Evolutionary conservation across 2,113 vertebrate species (phyloP).

Genomic region (Ploceus nigricollis): DNA sequence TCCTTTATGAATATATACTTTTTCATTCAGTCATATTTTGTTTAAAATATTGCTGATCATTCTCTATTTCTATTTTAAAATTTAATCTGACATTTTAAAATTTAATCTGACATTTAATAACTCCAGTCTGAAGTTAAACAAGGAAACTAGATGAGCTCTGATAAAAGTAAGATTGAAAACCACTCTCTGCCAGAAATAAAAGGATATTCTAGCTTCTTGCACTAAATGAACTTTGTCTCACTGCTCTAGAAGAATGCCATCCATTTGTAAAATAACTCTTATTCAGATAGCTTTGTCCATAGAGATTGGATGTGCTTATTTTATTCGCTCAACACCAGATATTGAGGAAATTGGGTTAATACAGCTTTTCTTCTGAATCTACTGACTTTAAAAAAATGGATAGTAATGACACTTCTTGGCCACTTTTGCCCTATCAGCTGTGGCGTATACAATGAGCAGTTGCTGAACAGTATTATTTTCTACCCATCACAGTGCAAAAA

Average conservation of each 20-base stretch:
- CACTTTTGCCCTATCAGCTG: background rate
- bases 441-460: background rate
- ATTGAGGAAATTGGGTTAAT: background rate
- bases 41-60: background rate
- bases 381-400: background rate
- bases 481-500: constrained; percentile 29
- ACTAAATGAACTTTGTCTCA: background rate
- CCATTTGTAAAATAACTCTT: background rate
- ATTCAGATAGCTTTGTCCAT: background rate
- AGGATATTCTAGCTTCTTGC: background rate
- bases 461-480: constrained; percentile 17
- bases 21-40: background rate
- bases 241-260: background rate
- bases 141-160: background rate
- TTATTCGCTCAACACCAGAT: background rate
- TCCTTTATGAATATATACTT: background rate
- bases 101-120: background rate
- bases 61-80: background rate
- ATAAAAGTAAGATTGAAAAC: background rate
- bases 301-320: background rate
- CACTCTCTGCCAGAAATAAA: background rate
- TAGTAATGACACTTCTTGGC: background rate
- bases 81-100: background rate
- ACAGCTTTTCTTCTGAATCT: background rate
- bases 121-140: background rate